Conservation (phyloP, 64 coral and sea anemone genomes). For the Anthopleura sola region DNA sequence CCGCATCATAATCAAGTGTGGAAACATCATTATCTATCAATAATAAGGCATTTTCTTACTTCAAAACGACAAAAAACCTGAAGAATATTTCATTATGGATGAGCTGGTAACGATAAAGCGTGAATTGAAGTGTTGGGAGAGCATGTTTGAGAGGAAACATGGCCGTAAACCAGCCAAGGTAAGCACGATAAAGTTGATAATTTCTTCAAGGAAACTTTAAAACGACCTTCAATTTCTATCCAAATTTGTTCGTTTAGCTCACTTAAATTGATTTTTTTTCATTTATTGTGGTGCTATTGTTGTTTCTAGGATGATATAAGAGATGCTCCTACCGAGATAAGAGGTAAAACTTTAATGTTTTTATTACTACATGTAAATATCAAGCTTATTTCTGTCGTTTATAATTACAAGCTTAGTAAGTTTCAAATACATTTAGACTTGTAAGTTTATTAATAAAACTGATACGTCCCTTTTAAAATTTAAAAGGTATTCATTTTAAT, state of each 20-base stretch:
- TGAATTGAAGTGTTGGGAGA: constrained; percentile 95
- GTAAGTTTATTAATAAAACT: too few relatives aligned
- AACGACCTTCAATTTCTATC: not conserved
- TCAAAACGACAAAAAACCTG: not conserved
- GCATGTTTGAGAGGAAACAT: constrained; percentile 97
- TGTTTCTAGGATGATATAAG: constrained; percentile 74
- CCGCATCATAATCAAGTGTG: not conserved
- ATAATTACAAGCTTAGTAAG: too few relatives aligned
- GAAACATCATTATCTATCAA: not conserved
- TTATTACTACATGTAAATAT: too few relatives aligned
- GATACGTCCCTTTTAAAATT: too few relatives aligned
- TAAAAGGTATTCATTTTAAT: too few relatives aligned
- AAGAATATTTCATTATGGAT: constrained; percentile 33
- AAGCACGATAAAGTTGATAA: not conserved
- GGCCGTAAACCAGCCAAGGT: constrained; percentile 85
- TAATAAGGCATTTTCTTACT: not conserved
- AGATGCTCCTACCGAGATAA: constrained; percentile 85
- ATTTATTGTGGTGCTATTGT: not conserved
- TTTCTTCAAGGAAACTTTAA: not conserved
- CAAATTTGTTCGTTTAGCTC: not conserved
- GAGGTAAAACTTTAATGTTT: constrained; percentile 43
- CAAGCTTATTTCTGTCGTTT: too few relatives aligned
- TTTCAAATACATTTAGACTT: too few relatives aligned
- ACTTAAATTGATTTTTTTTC: constrained; percentile 8
- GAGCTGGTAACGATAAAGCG: constrained; percentile 72